These are phyloP conservation scores for Peromyscus californicus DNA, from an alignment of 2,113 vertebrate genomes.

Conservation along the genomic window DNA sequence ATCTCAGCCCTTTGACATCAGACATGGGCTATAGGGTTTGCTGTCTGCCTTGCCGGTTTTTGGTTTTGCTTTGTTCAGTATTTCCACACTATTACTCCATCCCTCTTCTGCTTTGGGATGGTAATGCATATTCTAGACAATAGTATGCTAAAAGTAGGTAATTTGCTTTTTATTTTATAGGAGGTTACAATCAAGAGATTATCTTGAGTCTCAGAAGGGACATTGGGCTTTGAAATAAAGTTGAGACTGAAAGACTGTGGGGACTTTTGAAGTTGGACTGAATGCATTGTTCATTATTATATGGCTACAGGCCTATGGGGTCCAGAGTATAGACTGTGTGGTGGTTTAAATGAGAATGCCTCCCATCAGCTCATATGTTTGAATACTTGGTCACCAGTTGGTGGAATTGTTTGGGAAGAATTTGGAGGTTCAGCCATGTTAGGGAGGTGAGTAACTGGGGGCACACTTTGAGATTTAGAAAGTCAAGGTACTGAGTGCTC, in stretches of 20 bases:
- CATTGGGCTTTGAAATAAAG: neutral
- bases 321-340: neutral
- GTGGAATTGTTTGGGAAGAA: neutral
- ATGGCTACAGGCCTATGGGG: neutral
- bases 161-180: neutral
- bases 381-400: neutral
- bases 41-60: neutral
- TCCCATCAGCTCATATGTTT: neutral
- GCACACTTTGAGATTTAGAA: neutral
- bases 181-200: neutral
- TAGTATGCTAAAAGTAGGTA: neutral
- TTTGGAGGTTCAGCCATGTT: neutral
- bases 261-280: neutral
- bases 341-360: neutral
- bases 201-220: neutral
- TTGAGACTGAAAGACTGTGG: neutral
- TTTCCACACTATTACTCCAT: neutral
- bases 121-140: neutral
- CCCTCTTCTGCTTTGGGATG: neutral
- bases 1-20: neutral
- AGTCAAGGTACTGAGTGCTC: neutral
- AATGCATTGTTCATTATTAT: neutral
- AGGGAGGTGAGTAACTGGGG: neutral
- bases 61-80: neutral
- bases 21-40: neutral